phyloP scores from a whole-genome alignment of 2,797 vertebrate genomes.

The Gouania willdenowi region DNA sequence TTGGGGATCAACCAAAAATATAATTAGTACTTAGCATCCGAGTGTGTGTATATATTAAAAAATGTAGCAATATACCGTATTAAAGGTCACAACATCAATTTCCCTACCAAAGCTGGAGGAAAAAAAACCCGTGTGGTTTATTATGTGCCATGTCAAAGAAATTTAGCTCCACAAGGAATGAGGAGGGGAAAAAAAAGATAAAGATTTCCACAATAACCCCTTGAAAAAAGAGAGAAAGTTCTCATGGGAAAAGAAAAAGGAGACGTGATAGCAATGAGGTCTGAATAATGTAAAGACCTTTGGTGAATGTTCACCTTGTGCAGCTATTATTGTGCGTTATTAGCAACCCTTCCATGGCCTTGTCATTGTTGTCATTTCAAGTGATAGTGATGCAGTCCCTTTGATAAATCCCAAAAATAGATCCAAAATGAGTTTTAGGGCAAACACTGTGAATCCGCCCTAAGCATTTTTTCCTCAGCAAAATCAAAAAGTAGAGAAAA shows the following conservation, averaged over 20 bases:
- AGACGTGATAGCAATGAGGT: slow-evolving; percentile 43
- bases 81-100: background rate
- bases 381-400: slow-evolving; percentile 25
- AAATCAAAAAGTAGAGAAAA: slow-evolving; percentile 45
- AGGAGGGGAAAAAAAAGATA: slow-evolving; percentile 13
- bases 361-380: slow-evolving; percentile 35
- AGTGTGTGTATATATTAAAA: too few species aligned
- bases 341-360: slow-evolving; percentile 60
- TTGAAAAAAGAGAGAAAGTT: slow-evolving; percentile 16
- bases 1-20: too few species aligned
- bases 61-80: background rate
- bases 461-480: slow-evolving; percentile 52
- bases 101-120: slow-evolving; percentile 4
- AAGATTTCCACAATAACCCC: slow-evolving; percentile 42
- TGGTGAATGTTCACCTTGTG: slow-evolving; percentile 54
- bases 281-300: slow-evolving; percentile 58
- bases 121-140: too few species aligned
- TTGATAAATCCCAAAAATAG: slow-evolving; percentile 59
- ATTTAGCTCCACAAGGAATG: slow-evolving; percentile 1
- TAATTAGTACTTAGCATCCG: background rate
- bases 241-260: slow-evolving; percentile 25
- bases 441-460: slow-evolving; percentile 58
- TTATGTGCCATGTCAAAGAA: slow-evolving; percentile 33
- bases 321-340: slow-evolving; percentile 55
- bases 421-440: slow-evolving; percentile 57